These are phyloP conservation scores for Bubo bubo DNA, from an alignment of 2,113 vertebrate species.

Conservation along the genomic window DNA sequence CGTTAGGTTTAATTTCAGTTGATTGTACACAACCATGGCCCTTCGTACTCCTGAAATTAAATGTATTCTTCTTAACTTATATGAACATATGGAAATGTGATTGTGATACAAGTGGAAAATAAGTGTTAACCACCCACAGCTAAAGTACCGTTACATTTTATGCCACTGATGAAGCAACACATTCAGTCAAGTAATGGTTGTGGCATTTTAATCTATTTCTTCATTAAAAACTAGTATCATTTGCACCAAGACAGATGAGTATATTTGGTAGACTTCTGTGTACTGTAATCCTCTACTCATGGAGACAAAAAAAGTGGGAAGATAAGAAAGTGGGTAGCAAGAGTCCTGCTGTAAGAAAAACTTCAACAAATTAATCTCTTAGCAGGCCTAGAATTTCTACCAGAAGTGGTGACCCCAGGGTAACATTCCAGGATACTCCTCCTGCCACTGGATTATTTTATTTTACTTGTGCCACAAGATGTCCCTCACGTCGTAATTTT, in stretches of 20 bases:
- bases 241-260: not conserved
- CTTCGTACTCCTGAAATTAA: not conserved
- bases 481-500: not conserved
- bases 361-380: not conserved
- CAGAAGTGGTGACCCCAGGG: not conserved
- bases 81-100: conserved; percentile 15
- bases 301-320: not conserved
- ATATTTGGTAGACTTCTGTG: not conserved
- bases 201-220: conserved; percentile 31
- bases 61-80: not conserved
- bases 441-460: not conserved
- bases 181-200: not conserved
- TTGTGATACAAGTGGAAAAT: conserved; percentile 1
- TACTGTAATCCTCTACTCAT: not conserved
- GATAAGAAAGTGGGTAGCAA: not conserved
- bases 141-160: not conserved
- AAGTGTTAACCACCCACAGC: conserved; percentile 29
- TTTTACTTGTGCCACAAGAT: conserved; percentile 36
- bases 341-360: not conserved
- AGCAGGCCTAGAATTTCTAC: not conserved
- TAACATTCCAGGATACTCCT: not conserved
- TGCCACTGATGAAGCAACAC: not conserved
- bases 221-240: conserved; percentile 4
- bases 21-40: not conserved
- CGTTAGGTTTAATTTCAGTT: not conserved